Percentiles rank a stretch among this genome's conserved stretches.
Conservation (phyloP, 2,113 vertebrate species). For the Azemiops feae region DNA sequence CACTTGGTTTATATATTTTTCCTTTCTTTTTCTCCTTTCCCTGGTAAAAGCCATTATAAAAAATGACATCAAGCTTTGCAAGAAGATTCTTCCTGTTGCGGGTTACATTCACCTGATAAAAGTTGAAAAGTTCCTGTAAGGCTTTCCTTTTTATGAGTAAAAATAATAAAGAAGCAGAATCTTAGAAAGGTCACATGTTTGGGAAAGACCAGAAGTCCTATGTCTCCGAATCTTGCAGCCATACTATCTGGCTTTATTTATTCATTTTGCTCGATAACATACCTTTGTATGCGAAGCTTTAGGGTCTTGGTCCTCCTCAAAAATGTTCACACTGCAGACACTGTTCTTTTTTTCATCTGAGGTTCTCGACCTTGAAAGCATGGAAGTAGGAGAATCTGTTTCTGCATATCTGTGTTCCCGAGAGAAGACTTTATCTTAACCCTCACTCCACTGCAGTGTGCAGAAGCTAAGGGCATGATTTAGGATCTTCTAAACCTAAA, state of each 20-base stretch:
- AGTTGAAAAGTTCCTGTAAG: neutral
- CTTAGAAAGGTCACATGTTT: conserved; percentile 20
- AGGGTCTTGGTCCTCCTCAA: neutral
- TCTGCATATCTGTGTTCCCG: neutral
- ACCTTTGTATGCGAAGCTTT: neutral
- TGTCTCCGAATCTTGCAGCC: neutral
- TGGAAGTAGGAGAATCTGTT: neutral
- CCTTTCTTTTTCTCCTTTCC: neutral
- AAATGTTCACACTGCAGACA: neutral
- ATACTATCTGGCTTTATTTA: neutral
- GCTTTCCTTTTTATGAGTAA: neutral
- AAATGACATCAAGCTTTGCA: neutral
- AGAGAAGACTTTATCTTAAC: neutral
- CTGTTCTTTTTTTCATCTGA: neutral
- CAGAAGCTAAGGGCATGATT: neutral
- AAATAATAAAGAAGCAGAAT: conserved; percentile 12
- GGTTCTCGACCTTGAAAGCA: neutral
- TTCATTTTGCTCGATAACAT: neutral
- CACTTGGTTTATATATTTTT: conserved; percentile 1
- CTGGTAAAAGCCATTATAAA: neutral
- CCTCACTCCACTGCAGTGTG: neutral
- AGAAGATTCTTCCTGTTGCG: conserved; percentile 8
- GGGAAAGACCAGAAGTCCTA: conserved; percentile 6
- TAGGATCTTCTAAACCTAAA: neutral
- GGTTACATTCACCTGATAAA: conserved; percentile 11